Base-by-base conservation (phyloP, 2,797 vertebrate species). In the Lophius americanus region DNA sequence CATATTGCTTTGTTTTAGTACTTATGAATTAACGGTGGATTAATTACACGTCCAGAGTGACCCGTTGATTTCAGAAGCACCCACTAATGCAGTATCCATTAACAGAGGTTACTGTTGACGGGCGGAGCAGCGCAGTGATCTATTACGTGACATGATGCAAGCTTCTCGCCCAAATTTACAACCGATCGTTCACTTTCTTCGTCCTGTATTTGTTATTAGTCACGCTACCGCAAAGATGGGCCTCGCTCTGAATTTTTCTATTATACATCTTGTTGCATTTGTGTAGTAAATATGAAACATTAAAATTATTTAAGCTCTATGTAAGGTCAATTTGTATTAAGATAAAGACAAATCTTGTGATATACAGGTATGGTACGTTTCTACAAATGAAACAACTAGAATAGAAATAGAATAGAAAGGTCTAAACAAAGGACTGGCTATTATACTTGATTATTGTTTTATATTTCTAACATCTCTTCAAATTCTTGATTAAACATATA, bases 121-220 rank as follows among this genome's bases (percentile, higher is more conserved):
- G 42, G 68, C 73, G 12, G 46, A 51, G 13, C 11, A 3, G 51
- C 37, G 23, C 56, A 51, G 36, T 64, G 51, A 74, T 72, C 79
- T 67, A 1, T 78, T 67, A 73, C 37, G 72, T 56, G 59, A 73
- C 23, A 64, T 63, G 61, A 53, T 13, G 61, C 54, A 64, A 60
- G 57, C 39, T 59, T 43, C 71, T 69, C 62, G 39, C 36, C 71
- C 7, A 48, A 38, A 51, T 70, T 75, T 69, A 74, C 64, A 54
- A 7, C 42, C 6, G 51, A 51, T 67, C 36, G 13, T 41, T 71
- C 1, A 51, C 57, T 0, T 14, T 47, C 53, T 39, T 3, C n/a
- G 46, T 41, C 58, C 62, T 7, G 0, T 53, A 60, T 61, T 56
- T 38, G 48, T 75, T 50, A 36, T 32, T 14, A 23, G 23, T 23